Evolutionary conservation across 1,140 invertebrate genomes (phyloP).

Genomic region (Sarcophaga peregrina): DNA sequence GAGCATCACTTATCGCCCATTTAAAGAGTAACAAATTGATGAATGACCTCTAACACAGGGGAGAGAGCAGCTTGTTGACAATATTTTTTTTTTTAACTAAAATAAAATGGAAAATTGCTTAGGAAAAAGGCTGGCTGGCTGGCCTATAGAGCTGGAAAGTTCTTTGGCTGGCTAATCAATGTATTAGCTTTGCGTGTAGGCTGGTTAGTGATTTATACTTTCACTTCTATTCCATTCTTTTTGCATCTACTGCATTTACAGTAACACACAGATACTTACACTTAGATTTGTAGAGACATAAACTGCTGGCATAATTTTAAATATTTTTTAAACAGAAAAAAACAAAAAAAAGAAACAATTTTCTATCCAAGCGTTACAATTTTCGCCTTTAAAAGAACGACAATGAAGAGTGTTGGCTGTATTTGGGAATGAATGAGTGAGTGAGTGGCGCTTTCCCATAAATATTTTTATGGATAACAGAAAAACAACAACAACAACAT

Average conservation of each 20-base stretch:
- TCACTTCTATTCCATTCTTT: background rate
- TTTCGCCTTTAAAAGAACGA: background rate
- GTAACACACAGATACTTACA: conserved; percentile 15
- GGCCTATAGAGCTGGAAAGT: background rate
- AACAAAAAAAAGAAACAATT: background rate
- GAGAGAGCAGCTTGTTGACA: background rate
- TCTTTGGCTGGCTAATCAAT: conserved; percentile 13
- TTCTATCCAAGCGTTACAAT: background rate
- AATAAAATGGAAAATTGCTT: background rate
- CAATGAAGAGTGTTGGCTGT: background rate
- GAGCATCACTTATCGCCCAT: background rate
- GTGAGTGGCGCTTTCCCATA: conserved; percentile 34
- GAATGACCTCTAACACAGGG: conserved; percentile 36
- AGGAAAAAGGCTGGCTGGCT: background rate
- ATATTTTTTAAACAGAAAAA: background rate
- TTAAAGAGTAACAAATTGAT: conserved; percentile 37
- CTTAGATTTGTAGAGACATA: background rate
- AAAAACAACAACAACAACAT: background rate
- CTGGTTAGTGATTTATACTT: conserved; percentile 27
- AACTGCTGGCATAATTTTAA: conserved; percentile 39
- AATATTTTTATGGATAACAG: conserved; percentile 20
- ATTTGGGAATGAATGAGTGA: background rate
- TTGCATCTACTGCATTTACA: background rate
- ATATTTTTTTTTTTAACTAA: too few relatives aligned
- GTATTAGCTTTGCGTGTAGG: background rate